phyloP scores from a whole-genome alignment of 2,113 vertebrate genomes.

The Entosphenus tridentatus region DNA sequence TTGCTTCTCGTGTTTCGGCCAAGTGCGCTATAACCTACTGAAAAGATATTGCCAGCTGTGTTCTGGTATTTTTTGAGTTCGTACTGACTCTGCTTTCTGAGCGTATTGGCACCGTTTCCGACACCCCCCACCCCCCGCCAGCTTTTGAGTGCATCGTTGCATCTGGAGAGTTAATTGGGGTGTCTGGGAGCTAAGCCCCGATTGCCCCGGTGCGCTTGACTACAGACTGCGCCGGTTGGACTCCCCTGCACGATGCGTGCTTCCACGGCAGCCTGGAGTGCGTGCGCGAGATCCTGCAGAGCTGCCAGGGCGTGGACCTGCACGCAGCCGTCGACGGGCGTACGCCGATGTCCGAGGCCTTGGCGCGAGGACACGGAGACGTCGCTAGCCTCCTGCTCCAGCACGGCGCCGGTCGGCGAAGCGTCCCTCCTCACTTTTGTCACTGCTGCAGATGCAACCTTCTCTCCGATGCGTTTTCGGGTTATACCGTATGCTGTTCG shows the following conservation, averaged over 20 bases:
- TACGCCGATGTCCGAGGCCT: conserved; percentile 69
- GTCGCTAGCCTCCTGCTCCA: conserved; percentile 68
- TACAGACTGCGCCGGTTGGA: conserved; percentile 85
- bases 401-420: conserved; percentile 29
- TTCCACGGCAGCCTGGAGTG: conserved; percentile 74
- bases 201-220: conserved; percentile 26
- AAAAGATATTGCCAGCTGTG: too few species aligned
- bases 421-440: neutral
- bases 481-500: too few species aligned
- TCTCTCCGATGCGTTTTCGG: too few species aligned
- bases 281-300: conserved; percentile 54
- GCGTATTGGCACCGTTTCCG: too few species aligned
- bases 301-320: conserved; percentile 48
- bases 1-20: too few species aligned
- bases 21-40: too few species aligned
- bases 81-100: too few species aligned
- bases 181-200: too few species aligned
- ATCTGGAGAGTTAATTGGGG: too few species aligned
- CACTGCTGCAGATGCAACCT: neutral
- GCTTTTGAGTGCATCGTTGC: too few species aligned
- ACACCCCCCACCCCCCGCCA: too few species aligned
- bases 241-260: conserved; percentile 85
- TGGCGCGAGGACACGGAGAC: conserved; percentile 49
- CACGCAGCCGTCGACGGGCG: conserved; percentile 57
- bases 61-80: too few species aligned